Base-by-base conservation (phyloP, 2,888 invertebrate species). In the Argynnis bischoffii region DNA sequence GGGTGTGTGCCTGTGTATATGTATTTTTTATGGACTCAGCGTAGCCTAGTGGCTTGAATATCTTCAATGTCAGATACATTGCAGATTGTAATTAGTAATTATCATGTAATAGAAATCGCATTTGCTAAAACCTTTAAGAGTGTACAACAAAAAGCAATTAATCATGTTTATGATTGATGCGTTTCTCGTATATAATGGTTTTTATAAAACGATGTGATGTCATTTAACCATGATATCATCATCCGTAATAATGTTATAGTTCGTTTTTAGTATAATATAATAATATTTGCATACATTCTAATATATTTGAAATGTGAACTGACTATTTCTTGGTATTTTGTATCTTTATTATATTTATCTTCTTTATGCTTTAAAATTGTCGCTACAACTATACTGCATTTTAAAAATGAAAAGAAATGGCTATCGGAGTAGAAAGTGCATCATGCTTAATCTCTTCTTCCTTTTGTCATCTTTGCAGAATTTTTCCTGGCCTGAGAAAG, bases 191-290 rank as follows among this genome's bases (percentile, higher is more conserved):
- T 48, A 50, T 60, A 16, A 31, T 35, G 16, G 48, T 50, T 60
- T 50, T 16, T 35, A 48, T 8, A 35, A 13, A 55, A 53, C 74
- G 64, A 55, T 64, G 67, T 84, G 80, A 81, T 81, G 82, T 84
- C 83, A 84, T 55, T 71, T 66, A 48, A 65, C 35, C 74, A 68
- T 85, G 82, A 85, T 78, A 76, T 85, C 81, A 83, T 77, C 76
- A n/a, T 13, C 21, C 63, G 53, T 67, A 59, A 35, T 68, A 66
- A 69, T 64, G 67, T 68, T 55, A 61, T 66, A 46, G 59, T 53
- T 59, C 53, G 35, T 61, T 18, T 61, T 50, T 18, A 35, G 50
- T 16, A 16, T 51, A 51, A 18, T 41, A 50, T 61, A n/a, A 48
- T 31, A 5, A 18, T 51, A 15, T 50, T 61, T 61, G 35, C 18